Evolutionary conservation across 2,113 vertebrate genomes (phyloP).

Genomic region (Silurus glanis): DNA sequence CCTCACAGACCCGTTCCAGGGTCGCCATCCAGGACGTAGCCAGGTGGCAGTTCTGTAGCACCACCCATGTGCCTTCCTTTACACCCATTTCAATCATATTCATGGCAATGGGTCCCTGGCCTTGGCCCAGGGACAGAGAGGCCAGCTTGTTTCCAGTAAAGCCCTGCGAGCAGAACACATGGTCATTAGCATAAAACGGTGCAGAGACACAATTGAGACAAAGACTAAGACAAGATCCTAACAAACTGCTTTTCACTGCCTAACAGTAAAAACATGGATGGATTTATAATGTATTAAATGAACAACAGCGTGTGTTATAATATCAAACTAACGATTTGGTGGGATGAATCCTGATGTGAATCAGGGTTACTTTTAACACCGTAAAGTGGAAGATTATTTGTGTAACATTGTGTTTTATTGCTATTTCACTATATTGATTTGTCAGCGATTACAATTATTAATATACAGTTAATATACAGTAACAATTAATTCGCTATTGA

Average conservation of each 20-base stretch:
- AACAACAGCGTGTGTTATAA: background rate
- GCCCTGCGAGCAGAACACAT: constrained; percentile 69
- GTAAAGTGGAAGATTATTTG: background rate
- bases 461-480: background rate
- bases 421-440: background rate
- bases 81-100: constrained; percentile 81
- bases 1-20: constrained; percentile 88
- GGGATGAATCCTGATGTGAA: background rate
- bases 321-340: background rate
- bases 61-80: constrained; percentile 86
- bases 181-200: background rate
- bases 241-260: background rate
- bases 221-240: background rate
- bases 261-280: background rate
- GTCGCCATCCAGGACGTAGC: constrained; percentile 90
- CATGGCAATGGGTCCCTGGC: constrained; percentile 89
- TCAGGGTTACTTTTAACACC: background rate
- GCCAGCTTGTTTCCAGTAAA: constrained; percentile 80
- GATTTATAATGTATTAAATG: background rate
- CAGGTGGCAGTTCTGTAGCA: constrained; percentile 89
- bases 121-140: constrained; percentile 88
- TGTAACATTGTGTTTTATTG: background rate
- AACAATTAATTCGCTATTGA: no score
- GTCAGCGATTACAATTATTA: background rate
- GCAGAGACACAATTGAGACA: background rate